A percentile compares a stretch with the other conserved stretches of the same genome.
Conservation (phyloP, 2,113 vertebrate genomes). For the Lethenteron camtschaticum region DNA sequence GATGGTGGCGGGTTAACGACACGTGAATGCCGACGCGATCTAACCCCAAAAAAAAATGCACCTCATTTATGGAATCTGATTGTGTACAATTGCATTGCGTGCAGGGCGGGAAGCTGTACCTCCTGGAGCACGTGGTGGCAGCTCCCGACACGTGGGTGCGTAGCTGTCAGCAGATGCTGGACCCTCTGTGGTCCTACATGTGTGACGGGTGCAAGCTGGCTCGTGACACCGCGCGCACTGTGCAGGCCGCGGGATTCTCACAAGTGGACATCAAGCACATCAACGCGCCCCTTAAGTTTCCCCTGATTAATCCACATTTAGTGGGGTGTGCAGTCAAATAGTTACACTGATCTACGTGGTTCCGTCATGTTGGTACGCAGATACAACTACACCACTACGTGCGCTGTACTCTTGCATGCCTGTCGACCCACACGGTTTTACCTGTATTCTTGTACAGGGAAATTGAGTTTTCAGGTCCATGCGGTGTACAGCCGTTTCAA, state of each 20-base stretch:
- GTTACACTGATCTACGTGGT: conserved; percentile 7
- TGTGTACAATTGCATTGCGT: neutral
- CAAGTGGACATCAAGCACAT: conserved; percentile 30
- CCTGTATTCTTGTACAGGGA: too few species aligned
- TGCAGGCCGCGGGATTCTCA: conserved; percentile 38
- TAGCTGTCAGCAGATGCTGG: conserved; percentile 37
- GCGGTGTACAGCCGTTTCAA: too few species aligned
- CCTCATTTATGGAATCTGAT: neutral
- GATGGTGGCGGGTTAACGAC: neutral
- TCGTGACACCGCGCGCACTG: conserved; percentile 31
- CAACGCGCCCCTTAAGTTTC: conserved; percentile 13
- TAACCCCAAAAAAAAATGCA: neutral
- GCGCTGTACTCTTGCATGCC: too few species aligned
- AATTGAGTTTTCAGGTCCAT: too few species aligned
- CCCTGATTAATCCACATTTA: conserved; percentile 29
- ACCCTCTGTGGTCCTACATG: conserved; percentile 37
- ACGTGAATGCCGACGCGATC: too few species aligned
- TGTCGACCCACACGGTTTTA: too few species aligned
- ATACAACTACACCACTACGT: too few species aligned
- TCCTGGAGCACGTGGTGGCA: conserved; percentile 44
- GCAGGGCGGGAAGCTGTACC: conserved; percentile 51
- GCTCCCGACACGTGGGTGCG: conserved; percentile 28
- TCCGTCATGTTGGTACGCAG: too few species aligned
- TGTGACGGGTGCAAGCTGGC: conserved; percentile 33
- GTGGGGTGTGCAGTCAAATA: conserved; percentile 46